Percentiles rank a stretch among this genome's conserved stretches.
These are phyloP conservation scores for Bos taurus DNA, from an alignment of 2,113 vertebrate species.

Conservation along the genomic window DNA sequence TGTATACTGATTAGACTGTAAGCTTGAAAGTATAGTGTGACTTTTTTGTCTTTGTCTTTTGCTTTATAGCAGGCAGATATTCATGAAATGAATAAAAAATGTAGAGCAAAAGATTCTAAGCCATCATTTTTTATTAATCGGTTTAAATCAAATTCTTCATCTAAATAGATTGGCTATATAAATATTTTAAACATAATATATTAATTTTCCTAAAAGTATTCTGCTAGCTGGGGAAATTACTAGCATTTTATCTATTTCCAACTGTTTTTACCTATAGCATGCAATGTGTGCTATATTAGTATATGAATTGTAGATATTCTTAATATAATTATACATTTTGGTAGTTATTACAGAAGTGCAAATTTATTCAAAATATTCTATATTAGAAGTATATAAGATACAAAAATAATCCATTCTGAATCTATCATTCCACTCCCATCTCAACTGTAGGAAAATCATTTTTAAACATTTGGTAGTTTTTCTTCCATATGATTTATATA, in stretches of 20 bases:
- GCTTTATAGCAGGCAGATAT: background rate
- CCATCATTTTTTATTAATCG: background rate
- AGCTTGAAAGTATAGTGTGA: background rate
- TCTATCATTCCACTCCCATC: background rate
- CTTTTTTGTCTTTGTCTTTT: background rate
- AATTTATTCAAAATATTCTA: background rate
- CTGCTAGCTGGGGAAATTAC: background rate
- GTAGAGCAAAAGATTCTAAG: background rate
- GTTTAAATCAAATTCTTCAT: background rate
- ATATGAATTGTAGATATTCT: background rate
- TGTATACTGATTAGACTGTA: background rate
- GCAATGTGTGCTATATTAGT: background rate
- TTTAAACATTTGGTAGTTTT: background rate
- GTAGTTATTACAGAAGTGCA: background rate
- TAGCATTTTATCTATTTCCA: background rate
- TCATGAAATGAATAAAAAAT: background rate
- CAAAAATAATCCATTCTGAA: background rate
- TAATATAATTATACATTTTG: background rate
- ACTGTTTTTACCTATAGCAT: background rate
- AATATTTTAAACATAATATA: background rate
- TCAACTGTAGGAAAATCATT: background rate
- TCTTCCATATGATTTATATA: background rate
- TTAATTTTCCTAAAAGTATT: background rate
- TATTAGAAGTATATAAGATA: background rate
- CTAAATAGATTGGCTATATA: background rate